These are phyloP conservation scores for Tenualosa ilisha DNA, from an alignment of 2,797 vertebrate species.

Conservation along the genomic window DNA sequence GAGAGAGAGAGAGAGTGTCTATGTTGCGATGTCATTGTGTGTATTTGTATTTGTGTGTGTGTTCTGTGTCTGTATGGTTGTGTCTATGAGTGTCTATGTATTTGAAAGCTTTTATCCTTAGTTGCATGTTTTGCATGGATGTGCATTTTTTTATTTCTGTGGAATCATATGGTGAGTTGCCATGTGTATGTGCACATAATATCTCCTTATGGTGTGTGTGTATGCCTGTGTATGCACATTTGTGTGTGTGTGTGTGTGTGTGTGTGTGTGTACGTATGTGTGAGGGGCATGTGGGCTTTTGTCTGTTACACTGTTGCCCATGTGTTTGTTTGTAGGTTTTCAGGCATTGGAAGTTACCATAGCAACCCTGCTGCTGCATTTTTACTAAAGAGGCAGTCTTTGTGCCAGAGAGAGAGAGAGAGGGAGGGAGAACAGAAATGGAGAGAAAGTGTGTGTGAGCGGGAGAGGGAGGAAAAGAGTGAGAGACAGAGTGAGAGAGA, in stretches of 20 bases:
- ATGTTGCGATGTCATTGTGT: neutral
- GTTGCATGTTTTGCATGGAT: neutral
- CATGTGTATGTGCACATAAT: neutral
- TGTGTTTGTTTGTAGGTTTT: constrained; percentile 44
- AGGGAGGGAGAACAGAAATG: constrained; percentile 12
- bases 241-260: constrained; percentile 46
- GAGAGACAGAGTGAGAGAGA: constrained; percentile 18
- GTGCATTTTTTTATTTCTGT: neutral
- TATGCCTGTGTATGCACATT: constrained; percentile 38
- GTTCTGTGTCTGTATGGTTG: neutral
- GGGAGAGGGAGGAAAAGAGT: neutral
- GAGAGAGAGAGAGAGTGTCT: no score
- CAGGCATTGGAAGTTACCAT: constrained; percentile 44
- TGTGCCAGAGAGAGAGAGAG: neutral
- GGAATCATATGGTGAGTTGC: neutral
- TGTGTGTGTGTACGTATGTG: constrained; percentile 48
- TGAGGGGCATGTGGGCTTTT: constrained; percentile 12
- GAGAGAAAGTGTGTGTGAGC: neutral
- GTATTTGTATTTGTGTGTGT: neutral
- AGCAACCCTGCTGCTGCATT: constrained; percentile 44
- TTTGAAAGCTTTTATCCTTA: neutral
- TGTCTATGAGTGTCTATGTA: neutral
- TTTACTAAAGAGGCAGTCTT: constrained; percentile 31
- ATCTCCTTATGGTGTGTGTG: neutral
- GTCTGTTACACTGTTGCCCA: neutral